phyloP scores from a whole-genome alignment of 2,113 vertebrate species.

The Athene noctua region DNA sequence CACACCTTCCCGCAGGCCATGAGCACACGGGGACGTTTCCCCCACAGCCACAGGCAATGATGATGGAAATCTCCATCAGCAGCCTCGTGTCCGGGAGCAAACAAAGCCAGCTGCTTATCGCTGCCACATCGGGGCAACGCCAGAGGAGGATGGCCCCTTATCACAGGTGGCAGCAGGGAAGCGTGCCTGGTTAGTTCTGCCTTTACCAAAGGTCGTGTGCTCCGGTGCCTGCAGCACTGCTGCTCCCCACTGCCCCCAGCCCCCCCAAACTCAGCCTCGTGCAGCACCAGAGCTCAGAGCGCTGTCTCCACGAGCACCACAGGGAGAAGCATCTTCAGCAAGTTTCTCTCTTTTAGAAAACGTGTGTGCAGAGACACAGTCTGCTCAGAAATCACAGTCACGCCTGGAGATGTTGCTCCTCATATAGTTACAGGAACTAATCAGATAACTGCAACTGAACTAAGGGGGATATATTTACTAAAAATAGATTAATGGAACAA shows the following conservation, averaged over 20 bases:
- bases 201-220: neutral
- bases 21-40: neutral
- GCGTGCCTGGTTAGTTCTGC: neutral
- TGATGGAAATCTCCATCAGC: neutral
- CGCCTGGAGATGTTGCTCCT: slow-evolving; percentile 51
- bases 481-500: slow-evolving; percentile 51
- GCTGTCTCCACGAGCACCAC: fast-evolving
- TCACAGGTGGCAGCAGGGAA: neutral
- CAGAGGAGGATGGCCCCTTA: neutral
- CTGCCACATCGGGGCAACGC: neutral
- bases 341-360: neutral
- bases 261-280: fast-evolving
- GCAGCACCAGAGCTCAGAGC: neutral
- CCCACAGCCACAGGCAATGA: fast-evolving
- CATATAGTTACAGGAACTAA: slow-evolving; percentile 38
- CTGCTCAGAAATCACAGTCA: slow-evolving; percentile 32
- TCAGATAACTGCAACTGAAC: slow-evolving; percentile 53
- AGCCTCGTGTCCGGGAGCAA: neutral
- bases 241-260: fast-evolving
- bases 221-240: neutral
- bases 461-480: slow-evolving; percentile 29
- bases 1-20: fast-evolving
- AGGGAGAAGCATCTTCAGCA: neutral
- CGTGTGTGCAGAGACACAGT: neutral
- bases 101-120: slow-evolving; percentile 46